phyloP scores from a whole-genome alignment of 2,888 invertebrate genomes.

The Chouioia cunea region DNA sequence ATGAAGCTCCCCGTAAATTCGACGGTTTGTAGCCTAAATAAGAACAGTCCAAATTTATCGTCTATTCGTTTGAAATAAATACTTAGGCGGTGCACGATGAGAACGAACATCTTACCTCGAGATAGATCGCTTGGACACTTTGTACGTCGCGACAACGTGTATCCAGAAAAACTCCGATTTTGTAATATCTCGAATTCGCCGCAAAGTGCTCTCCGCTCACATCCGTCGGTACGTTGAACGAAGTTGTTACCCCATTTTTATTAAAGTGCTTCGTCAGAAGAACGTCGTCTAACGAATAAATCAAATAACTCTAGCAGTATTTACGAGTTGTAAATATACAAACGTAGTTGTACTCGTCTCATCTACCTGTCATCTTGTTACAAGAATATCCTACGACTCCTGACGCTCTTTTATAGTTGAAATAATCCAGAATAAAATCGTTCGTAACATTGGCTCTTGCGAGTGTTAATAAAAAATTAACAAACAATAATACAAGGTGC shows the following conservation, averaged over 20 bases:
- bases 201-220: slow-evolving; percentile 8
- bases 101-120: neutral
- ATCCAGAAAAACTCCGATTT: slow-evolving; percentile 35
- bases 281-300: slow-evolving; percentile 25
- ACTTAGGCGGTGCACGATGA: neutral
- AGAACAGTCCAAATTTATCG: neutral
- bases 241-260: slow-evolving; percentile 7
- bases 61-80: neutral
- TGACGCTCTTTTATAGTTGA: slow-evolving; percentile 15
- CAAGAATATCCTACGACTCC: slow-evolving; percentile 24
- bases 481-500: neutral
- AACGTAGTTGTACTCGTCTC: neutral
- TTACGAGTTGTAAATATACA: neutral
- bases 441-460: neutral
- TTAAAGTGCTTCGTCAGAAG: slow-evolving; percentile 22
- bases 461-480: neutral
- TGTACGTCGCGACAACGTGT: slow-evolving; percentile 1
- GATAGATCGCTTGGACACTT: neutral
- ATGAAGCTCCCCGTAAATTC: slow-evolving; percentile 34
- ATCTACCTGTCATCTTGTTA: slow-evolving; percentile 13
- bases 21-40: slow-evolving; percentile 20
- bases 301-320: neutral
- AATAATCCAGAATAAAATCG: slow-evolving; percentile 34
- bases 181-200: slow-evolving; percentile 15
- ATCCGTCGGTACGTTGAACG: neutral